Evolutionary conservation across 2,797 vertebrate genomes (phyloP), one percentile per base, ranked within the genome.

Genomic region (Lagodon rhomboides): DNA sequence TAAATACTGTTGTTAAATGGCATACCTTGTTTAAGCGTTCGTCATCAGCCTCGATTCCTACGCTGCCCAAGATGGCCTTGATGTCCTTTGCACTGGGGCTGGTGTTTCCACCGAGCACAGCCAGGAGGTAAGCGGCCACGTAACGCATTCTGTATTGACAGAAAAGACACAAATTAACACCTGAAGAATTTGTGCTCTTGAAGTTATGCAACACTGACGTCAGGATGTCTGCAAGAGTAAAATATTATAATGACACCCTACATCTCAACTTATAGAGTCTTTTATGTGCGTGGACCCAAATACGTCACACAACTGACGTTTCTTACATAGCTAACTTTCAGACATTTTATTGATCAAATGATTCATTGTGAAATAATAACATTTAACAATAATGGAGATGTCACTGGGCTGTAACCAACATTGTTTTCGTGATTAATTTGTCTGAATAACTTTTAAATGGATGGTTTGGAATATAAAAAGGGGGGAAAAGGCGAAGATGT

Each of bases 121-220:
- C 95, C 76, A 95, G 93, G 75, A 96, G 94, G 93, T 95, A 96
- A 96, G 95, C 96, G 95, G 96, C 95, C 94, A 96, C 94, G 92
- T 94, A 95, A 96, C 95, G 95, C 95, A 92, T 96, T 95, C 95
- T 96, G 85, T 9, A 58, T 2, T 11, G 10, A 73, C 50, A 58
- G 4, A 23, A 8, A 12, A 69, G 8, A 4, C 12, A 68, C 16
- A 30, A 54, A 50, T 53, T 50, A 4, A 22, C 22, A 73, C 15
- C 20, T 88, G 16, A 74, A 59, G 4, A 12, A 73, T 59, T 7
- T 50, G 10, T 46, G 15, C 17, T 27, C 8, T 25, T 0, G 18
- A 71, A 23, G 59, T 61, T 69, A 20, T 3, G 5, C 23, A 60
- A 68, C 44, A 47, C 23, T 22, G 38, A 20, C 0, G 1, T 23